Evolutionary conservation across 2,888 invertebrate species (phyloP).

Genomic region (Scelioninae gen. 2): DNA sequence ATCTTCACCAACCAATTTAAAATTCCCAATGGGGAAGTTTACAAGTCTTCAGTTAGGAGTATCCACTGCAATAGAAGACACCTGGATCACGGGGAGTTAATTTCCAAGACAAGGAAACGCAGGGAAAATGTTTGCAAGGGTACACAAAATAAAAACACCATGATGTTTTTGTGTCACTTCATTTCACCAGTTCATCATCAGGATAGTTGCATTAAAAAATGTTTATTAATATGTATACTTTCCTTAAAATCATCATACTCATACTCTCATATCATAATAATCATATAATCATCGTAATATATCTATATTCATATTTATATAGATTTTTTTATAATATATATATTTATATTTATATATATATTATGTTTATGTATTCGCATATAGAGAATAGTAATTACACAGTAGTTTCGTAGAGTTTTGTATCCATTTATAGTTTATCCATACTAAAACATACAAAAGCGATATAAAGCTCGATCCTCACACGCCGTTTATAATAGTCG

Average conservation of each 20-base stretch:
- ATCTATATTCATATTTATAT: slow-evolving; percentile 65
- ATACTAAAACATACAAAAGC: slow-evolving; percentile 75
- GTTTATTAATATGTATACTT: slow-evolving; percentile 75
- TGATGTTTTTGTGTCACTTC: slow-evolving; percentile 67
- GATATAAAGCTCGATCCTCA: slow-evolving; percentile 75
- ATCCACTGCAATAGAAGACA: too few species aligned
- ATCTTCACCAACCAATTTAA: too few species aligned
- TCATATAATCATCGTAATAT: slow-evolving; percentile 69
- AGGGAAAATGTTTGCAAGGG: too few species aligned
- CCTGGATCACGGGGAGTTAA: too few species aligned
- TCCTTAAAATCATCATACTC: slow-evolving; percentile 75
- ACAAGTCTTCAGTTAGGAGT: too few species aligned
- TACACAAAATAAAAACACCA: too few species aligned
- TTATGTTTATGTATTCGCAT: slow-evolving; percentile 71
- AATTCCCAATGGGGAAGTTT: too few species aligned
- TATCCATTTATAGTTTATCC: slow-evolving; percentile 69
- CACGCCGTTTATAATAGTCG: slow-evolving; percentile 67
- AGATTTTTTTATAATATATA: slow-evolving; percentile 53
- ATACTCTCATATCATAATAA: slow-evolving; percentile 73
- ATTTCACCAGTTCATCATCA: slow-evolving; percentile 72
- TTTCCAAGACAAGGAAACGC: too few species aligned
- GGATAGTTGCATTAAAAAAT: slow-evolving; percentile 74
- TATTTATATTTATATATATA: slow-evolving; percentile 64
- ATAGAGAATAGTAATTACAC: slow-evolving; percentile 71
- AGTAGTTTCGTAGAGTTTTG: slow-evolving; percentile 65